Evolutionary conservation across 2,113 vertebrate species (phyloP), one percentile per base, ranked within the genome.

Genomic region (Tachysurus fulvidraco): DNA sequence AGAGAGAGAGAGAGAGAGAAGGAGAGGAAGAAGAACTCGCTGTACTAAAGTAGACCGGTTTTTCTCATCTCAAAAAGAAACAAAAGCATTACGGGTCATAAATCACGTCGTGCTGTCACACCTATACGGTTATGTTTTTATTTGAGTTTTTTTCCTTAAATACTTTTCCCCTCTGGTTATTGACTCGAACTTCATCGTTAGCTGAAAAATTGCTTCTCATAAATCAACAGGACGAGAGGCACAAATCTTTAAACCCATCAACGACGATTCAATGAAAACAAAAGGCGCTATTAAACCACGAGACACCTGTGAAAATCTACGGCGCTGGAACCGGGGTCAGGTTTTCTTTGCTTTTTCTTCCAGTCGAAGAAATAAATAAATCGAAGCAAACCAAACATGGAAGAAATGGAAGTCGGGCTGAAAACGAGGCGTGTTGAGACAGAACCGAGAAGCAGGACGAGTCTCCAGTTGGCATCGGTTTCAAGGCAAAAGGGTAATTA

Each of bases 401-500:
- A 30, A 64, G 60, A 83, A 89, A 74, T 80, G 57, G 83, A 91
- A 83, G 89, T 62, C 88, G 88, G 91, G 77, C 57, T 90, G 71
- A 83, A 88, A 93, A 92, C 92, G 91, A 93, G 92, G 89, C 74
- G 12, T 87, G 92, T 88, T 88, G 91, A 93, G 91, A 90, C 82
- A 84, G 79, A 92, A 92, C 81, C 89, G 81, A 88, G 89, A 87
- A 93, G 90, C 86, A 80, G 87, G 90, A 88, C 79, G 87, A 92
- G 90, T 92, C 92, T 91, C 92, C 92, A 93, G 93, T 93, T 93
- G 93, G 94, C 93, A 93, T 88, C 90, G 91, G 92, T 93, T 94
- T 93, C 91, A 94, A 94, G 93, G 93, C 92, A 94, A 93, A 92
- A 90, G 90, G 91, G 91, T 95, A 95, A 95, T 95, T 94, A 94